Evolutionary conservation across 2,113 vertebrate species (phyloP).

Genomic region (Astatoreochromis straeleni): DNA sequence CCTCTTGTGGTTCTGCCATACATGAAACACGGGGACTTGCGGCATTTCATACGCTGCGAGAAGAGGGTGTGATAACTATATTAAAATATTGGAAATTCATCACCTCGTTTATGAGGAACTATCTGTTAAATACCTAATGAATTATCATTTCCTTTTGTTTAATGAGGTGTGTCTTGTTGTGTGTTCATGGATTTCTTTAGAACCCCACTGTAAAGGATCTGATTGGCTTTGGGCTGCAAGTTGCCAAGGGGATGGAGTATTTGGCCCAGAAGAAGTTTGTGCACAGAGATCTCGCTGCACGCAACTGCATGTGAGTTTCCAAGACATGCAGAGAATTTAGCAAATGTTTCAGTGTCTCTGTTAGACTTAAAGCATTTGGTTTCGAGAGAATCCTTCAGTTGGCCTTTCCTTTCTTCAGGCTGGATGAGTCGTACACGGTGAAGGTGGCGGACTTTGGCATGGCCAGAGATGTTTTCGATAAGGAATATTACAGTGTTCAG

Average conservation of each 20-base stretch:
- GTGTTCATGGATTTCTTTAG: constrained; percentile 50
- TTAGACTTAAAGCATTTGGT: not conserved
- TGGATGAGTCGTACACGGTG: constrained; percentile 88
- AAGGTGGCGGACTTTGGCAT: constrained; percentile 98
- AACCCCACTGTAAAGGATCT: constrained; percentile 94
- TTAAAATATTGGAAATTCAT: not conserved
- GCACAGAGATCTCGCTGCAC: constrained; percentile 91
- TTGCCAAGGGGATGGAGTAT: constrained; percentile 93
- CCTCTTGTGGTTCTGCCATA: constrained; percentile 89
- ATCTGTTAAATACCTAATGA: not conserved
- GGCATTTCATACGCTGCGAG: constrained; percentile 88
- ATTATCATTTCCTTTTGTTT: not conserved
- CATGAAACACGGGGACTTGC: constrained; percentile 92
- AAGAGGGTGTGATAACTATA: constrained; percentile 71
- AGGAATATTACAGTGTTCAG: constrained; percentile 91
- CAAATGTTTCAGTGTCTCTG: not conserved
- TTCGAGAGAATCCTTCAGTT: not conserved
- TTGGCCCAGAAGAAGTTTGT: constrained; percentile 93
- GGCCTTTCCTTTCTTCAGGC: constrained; percentile 63
- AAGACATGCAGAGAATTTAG: not conserved
- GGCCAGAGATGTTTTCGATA: constrained; percentile 89
- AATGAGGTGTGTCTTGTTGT: not conserved
- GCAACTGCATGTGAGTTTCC: constrained; percentile 94
- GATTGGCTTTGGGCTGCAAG: constrained; percentile 91
- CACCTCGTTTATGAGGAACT: not conserved